phyloP scores from a whole-genome alignment of 1,140 invertebrate species.

The Drosophila novamexicana region DNA sequence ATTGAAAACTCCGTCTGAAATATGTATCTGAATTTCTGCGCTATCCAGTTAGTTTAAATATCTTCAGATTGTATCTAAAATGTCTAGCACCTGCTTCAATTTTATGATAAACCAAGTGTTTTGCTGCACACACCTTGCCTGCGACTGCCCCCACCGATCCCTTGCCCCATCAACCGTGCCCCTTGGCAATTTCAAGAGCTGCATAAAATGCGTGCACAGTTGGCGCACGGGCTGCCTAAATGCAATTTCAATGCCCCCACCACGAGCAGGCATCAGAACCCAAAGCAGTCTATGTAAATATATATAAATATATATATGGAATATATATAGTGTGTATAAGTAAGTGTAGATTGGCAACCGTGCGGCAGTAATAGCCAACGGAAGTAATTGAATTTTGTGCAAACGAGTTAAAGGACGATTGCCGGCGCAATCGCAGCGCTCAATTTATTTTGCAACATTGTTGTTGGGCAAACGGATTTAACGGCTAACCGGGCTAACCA shows the following conservation, averaged over 20 bases:
- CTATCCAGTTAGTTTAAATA: too few relatives aligned
- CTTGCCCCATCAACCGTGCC: background rate
- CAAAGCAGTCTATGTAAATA: slow-evolving; percentile 22
- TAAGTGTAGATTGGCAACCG: slow-evolving; percentile 49
- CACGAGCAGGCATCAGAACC: background rate
- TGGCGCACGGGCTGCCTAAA: slow-evolving; percentile 66
- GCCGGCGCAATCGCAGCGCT: slow-evolving; percentile 62
- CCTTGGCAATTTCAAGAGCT: slow-evolving; percentile 42
- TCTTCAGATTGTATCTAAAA: too few relatives aligned
- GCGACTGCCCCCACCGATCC: background rate
- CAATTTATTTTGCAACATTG: slow-evolving; percentile 71
- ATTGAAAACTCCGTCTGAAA: too few relatives aligned
- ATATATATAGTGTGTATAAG: slow-evolving; percentile 11
- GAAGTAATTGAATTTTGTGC: slow-evolving; percentile 75
- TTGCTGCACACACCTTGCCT: slow-evolving; percentile 22
- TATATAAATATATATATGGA: slow-evolving; percentile 14
- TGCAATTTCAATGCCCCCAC: slow-evolving; percentile 59
- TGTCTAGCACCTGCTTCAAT: background rate
- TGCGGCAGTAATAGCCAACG: slow-evolving; percentile 50
- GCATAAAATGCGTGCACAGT: slow-evolving; percentile 78
- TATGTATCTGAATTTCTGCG: too few relatives aligned
- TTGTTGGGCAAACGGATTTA: slow-evolving; percentile 27
- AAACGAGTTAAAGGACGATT: slow-evolving; percentile 72
- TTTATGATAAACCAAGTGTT: slow-evolving; percentile 1
- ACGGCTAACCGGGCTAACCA: slow-evolving; percentile 19